Conservation (phyloP, 92 coral and sea anemone species). For the Zoanthus gigantus region DNA sequence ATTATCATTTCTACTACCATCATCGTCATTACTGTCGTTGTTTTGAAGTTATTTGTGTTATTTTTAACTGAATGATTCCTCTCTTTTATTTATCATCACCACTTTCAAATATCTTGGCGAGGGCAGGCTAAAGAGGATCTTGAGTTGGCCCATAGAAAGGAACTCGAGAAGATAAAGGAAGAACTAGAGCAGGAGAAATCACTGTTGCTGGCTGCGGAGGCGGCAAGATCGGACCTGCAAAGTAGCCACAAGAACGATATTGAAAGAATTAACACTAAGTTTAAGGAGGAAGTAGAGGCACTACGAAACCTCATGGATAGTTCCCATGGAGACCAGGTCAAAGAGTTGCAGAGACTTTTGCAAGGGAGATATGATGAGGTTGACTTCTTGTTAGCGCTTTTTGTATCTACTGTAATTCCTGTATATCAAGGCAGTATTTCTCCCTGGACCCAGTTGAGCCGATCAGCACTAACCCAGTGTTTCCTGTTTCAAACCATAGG, state of each 20-base stretch:
- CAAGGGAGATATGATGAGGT: conserved; percentile 78
- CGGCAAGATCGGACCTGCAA: conserved; percentile 71
- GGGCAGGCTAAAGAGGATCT: conserved; percentile 77
- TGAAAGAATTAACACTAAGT: conserved; percentile 63
- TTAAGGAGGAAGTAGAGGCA: conserved; percentile 55
- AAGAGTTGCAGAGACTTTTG: conserved; percentile 70
- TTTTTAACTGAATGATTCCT: neutral
- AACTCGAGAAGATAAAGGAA: conserved; percentile 65
- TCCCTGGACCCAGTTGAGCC: no score
- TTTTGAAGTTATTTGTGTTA: neutral
- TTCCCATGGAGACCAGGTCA: conserved; percentile 86
- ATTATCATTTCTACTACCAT: neutral
- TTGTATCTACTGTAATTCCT: neutral
- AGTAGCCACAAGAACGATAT: conserved; percentile 75
- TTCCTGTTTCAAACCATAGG: no score
- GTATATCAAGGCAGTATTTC: neutral
- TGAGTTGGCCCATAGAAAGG: conserved; percentile 83
- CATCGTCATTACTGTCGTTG: neutral
- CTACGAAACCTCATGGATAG: conserved; percentile 75
- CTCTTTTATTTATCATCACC: neutral
- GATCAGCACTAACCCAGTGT: no score
- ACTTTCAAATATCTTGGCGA: neutral
- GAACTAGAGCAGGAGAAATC: conserved; percentile 82
- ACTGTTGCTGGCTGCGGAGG: conserved; percentile 78
- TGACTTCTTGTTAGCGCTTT: neutral